phyloP scores from a whole-genome alignment of 2,888 invertebrate species.

The Megastigmus dorsalis region DNA sequence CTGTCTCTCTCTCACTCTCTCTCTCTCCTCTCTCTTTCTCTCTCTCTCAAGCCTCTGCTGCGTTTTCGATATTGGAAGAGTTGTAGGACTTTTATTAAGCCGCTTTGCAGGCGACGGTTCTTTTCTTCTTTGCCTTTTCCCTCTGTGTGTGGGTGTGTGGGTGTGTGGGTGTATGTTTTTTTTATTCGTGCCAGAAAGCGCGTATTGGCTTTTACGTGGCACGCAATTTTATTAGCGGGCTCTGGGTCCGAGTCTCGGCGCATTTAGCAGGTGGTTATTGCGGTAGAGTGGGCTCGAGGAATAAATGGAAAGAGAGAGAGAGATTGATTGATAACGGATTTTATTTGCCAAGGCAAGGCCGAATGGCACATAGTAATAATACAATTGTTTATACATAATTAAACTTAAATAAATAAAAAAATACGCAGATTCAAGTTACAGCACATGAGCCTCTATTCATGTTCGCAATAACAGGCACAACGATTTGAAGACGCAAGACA shows the following conservation, averaged over 20 bases:
- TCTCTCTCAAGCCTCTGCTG: not conserved
- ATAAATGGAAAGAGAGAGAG: not conserved
- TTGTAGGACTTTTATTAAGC: conserved; percentile 40
- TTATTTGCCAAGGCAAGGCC: too few relatives aligned
- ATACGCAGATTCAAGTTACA: not conserved
- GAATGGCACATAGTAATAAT: not conserved
- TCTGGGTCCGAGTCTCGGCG: not conserved
- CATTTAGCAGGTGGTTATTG: conserved; percentile 5
- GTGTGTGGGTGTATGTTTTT: not conserved
- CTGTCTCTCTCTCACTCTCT: not conserved
- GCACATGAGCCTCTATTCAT: too few relatives aligned
- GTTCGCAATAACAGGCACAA: not conserved
- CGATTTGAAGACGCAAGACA: not conserved
- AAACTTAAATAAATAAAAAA: not conserved
- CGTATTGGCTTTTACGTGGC: conserved; percentile 28
- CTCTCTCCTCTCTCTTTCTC: not conserved
- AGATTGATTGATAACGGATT: too few relatives aligned
- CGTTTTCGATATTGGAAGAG: conserved; percentile 17
- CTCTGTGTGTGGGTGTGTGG: not conserved
- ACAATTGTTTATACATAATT: not conserved
- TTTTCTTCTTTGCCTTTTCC: not conserved
- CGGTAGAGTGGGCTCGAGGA: not conserved
- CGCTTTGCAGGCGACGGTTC: conserved; percentile 15
- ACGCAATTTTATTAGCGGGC: conserved; percentile 26
- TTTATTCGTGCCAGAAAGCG: not conserved